phyloP scores from a whole-genome alignment of 2,797 vertebrate species.

The Calcarius lapponicus region DNA sequence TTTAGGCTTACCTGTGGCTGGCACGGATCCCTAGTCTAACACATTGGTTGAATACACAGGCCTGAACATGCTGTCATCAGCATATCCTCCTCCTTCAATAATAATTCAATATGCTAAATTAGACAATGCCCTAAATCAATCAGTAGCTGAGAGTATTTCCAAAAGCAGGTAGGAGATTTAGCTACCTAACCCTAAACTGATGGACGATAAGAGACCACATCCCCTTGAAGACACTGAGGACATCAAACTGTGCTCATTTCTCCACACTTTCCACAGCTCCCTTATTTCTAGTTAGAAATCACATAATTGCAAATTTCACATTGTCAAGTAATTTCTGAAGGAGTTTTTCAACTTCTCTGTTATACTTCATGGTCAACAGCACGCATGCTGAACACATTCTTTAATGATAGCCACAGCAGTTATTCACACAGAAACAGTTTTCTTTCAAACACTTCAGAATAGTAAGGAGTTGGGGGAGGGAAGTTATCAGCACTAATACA shows the following conservation, averaged over 20 bases:
- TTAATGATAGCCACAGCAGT: background rate
- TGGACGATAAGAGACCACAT: background rate
- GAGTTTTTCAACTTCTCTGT: background rate
- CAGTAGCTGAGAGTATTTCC: background rate
- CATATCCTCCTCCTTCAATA: background rate
- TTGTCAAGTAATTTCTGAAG: background rate
- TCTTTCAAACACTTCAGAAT: slow-evolving; percentile 31
- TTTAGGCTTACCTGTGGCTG: slow-evolving; percentile 12
- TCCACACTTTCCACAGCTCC: background rate
- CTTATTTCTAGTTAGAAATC: background rate
- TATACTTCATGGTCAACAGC: background rate
- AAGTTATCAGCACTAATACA: slow-evolving; percentile 49
- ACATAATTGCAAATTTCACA: background rate
- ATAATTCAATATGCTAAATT: background rate
- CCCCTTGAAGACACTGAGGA: background rate
- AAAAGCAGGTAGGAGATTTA: background rate
- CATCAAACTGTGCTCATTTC: background rate
- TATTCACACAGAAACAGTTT: slow-evolving; percentile 28
- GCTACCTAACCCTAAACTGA: background rate
- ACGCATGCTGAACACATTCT: background rate
- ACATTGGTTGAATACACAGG: background rate
- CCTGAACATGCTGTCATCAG: background rate
- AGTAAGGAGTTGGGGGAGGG: slow-evolving; percentile 32
- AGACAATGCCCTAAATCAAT: background rate
- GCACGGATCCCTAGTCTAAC: background rate